Conservation (phyloP, 2,888 invertebrate species). For the Drosophila pseudotakahashii region DNA sequence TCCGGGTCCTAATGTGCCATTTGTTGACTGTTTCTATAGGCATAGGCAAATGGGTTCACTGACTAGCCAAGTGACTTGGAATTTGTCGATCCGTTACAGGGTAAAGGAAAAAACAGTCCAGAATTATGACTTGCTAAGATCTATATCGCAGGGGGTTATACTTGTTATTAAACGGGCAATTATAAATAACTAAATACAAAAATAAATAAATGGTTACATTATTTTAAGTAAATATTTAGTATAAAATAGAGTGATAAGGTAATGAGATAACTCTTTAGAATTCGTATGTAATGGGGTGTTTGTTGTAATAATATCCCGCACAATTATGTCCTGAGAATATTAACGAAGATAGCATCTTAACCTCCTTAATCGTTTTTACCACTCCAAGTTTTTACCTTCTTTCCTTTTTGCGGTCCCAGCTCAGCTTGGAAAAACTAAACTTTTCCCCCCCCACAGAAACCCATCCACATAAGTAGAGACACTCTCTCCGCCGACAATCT, state of each 20-base stretch:
- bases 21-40: slow-evolving; percentile 65
- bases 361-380: slow-evolving; percentile 19
- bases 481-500: slow-evolving; percentile 46
- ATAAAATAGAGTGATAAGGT: no score
- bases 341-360: slow-evolving; percentile 16
- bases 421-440: slow-evolving; percentile 39
- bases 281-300: background rate
- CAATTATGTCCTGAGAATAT: background rate
- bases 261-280: background rate
- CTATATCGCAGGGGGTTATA: background rate
- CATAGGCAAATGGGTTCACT: slow-evolving; percentile 51
- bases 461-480: slow-evolving; percentile 20
- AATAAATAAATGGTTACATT: no score
- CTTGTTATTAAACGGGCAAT: background rate
- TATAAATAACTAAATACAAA: background rate
- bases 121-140: slow-evolving; percentile 21
- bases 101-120: slow-evolving; percentile 6
- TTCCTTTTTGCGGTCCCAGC: slow-evolving; percentile 5
- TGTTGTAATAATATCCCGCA: background rate
- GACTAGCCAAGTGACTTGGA: slow-evolving; percentile 49
- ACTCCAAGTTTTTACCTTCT: slow-evolving; percentile 6
- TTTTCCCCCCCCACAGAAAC: slow-evolving; percentile 22
- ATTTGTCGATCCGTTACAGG: slow-evolving; percentile 25
- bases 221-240: no score
- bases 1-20: slow-evolving; percentile 58